Conservation (phyloP, 2,113 vertebrate species). For the Illadopsis cleaveri region DNA sequence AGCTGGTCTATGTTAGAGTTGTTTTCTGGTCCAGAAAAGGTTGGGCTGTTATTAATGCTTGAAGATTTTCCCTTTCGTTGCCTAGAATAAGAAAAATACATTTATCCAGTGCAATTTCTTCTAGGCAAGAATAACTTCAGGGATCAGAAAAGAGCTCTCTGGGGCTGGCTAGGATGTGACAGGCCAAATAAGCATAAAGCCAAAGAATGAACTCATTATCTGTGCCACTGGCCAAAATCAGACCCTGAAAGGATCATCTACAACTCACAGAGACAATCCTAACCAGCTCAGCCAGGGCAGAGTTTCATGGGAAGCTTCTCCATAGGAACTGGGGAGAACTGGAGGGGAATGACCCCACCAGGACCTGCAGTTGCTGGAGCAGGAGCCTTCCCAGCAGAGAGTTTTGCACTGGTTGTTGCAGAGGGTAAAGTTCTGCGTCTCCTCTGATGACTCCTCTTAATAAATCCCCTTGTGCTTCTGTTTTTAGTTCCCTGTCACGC, state of each 20-base stretch:
- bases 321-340: neutral
- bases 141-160: neutral
- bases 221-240: neutral
- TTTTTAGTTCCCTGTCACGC: neutral
- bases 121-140: neutral
- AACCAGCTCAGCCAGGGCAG: neutral
- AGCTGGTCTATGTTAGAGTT: slow-evolving; percentile 43
- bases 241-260: neutral
- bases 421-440: neutral
- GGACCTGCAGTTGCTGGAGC: neutral
- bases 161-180: neutral
- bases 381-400: neutral
- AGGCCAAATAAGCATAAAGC: neutral
- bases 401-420: neutral
- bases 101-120: neutral
- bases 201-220: neutral
- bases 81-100: neutral
- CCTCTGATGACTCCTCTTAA: neutral
- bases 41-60: neutral
- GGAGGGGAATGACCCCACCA: neutral
- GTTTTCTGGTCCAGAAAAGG: slow-evolving; percentile 41
- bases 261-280: neutral
- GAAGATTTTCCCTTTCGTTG: neutral
- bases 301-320: neutral
- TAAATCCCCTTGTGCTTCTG: neutral